These are phyloP conservation scores for Coturnix japonica DNA, from an alignment of 2,113 vertebrate genomes.

Conservation along the genomic window DNA sequence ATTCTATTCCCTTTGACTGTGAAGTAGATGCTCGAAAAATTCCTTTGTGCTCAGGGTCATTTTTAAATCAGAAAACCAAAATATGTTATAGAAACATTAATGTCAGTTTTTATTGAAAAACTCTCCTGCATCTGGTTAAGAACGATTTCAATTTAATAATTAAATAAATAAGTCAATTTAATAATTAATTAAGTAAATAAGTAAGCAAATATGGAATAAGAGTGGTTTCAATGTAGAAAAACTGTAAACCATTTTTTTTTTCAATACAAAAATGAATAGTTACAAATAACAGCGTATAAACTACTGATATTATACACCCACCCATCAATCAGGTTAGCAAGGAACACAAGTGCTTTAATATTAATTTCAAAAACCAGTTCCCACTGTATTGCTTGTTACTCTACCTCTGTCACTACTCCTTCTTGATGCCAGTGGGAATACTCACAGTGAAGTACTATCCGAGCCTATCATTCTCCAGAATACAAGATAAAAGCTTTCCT, in stretches of 20 bases:
- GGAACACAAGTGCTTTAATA: neutral
- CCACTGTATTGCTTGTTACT: neutral
- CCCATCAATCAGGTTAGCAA: neutral
- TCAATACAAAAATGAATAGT: neutral
- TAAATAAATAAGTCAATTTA: no score
- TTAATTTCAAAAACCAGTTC: neutral
- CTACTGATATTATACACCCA: neutral
- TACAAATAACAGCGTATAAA: neutral
- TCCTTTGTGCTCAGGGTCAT: neutral
- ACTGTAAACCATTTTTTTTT: neutral
- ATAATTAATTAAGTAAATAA: no score
- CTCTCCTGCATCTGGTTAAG: neutral
- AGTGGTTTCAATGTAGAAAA: neutral
- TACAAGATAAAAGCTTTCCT: neutral
- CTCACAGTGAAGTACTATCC: neutral
- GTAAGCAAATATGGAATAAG: neutral
- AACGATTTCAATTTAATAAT: neutral
- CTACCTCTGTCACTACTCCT: neutral
- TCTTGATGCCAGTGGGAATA: neutral
- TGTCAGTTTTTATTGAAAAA: neutral
- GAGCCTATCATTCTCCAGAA: neutral
- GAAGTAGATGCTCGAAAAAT: neutral
- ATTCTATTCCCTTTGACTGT: neutral
- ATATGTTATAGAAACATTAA: neutral
- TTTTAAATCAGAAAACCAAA: neutral